Base-by-base conservation (phyloP, 2,113 vertebrate species). In the Chroicocephalus ridibundus region DNA sequence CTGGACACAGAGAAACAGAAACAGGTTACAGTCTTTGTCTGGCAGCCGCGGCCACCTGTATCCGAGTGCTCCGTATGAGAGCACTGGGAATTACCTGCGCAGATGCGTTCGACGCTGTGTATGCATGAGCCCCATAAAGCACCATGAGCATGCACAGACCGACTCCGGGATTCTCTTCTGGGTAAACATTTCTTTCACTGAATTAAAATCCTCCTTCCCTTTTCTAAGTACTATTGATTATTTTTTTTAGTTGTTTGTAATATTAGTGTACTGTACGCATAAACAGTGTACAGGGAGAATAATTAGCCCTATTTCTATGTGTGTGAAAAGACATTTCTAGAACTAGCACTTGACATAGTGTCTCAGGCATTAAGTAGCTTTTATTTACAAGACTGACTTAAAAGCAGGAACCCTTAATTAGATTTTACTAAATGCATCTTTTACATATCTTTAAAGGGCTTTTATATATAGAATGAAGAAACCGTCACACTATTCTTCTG, bases 41-140 rank as follows among this genome's bases (percentile, higher is more conserved):
- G 11, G 54, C 34, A 11, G 62, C 47, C 44, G 78, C 69, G 4
- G 24, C 40, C 7, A 0, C 22, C 47, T 4, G 6, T 2, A 8
- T 3, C 40, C 10, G 6, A 15, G 40, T 2, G 26, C 11, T 17
- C 13, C 21, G 1, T 3, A 5, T 0, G 8, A 40, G 40, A 20
- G 5, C 36, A 17, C 10, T 5, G 11, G 22, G 21, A 82, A 8
- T 10, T 6, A 38, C 21, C 25, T 18, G 20, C 12, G 20, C 34
- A 34, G 29, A 5, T 15, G 32, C 2, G 18, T 10, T 36, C 1
- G 2, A 24, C 25, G 1, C 25, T 19, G 10, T 4, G 4, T 6
- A 4, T 13, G 10, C 29, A 7, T 7, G 17, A 42, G 20, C 47
- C 47, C 21, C 6, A n/a, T 5, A 31, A n/a, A 55, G 18, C 38